Percentiles rank a stretch among this genome's conserved stretches.
phyloP scores from a whole-genome alignment of 1,140 invertebrate genomes.

The Drosophila malerkotliana region DNA sequence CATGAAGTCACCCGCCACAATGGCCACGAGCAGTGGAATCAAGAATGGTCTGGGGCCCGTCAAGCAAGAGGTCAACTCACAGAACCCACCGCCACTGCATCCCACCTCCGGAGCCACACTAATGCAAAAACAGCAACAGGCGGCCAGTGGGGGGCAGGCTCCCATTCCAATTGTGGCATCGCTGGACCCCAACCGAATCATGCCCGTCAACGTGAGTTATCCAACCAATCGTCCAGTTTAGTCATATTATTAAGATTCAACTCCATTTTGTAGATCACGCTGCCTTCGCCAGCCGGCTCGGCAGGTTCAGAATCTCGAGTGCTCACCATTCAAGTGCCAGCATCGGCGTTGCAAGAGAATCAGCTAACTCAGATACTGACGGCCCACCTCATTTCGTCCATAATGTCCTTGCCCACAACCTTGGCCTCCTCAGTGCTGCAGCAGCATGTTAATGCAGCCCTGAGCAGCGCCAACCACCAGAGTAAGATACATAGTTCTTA shows the following conservation, averaged over 20 bases:
- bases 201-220: conserved; percentile 79
- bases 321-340: conserved; percentile 93
- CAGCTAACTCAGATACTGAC: conserved; percentile 87
- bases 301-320: conserved; percentile 88
- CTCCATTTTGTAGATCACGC: conserved; percentile 67
- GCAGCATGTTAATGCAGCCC: conserved; percentile 93
- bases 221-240: too few species aligned
- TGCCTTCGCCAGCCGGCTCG: conserved; percentile 89
- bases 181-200: conserved; percentile 83
- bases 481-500: conserved; percentile 32
- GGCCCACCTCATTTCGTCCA: conserved; percentile 93
- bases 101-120: conserved; percentile 62
- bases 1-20: conserved; percentile 32
- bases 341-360: conserved; percentile 90
- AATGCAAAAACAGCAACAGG: conserved; percentile 75
- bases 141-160: conserved; percentile 48
- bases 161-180: conserved; percentile 83
- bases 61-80: conserved; percentile 78
- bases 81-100: conserved; percentile 77
- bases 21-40: conserved; percentile 38
- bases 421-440: conserved; percentile 92
- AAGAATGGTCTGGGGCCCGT: conserved; percentile 66
- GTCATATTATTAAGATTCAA: neutral
- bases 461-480: conserved; percentile 85
- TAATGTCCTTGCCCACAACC: conserved; percentile 91